Evolutionary conservation across 2,888 invertebrate genomes (phyloP), one percentile per base, ranked within the genome.

Genomic region (Amphipyra tragopoginis): DNA sequence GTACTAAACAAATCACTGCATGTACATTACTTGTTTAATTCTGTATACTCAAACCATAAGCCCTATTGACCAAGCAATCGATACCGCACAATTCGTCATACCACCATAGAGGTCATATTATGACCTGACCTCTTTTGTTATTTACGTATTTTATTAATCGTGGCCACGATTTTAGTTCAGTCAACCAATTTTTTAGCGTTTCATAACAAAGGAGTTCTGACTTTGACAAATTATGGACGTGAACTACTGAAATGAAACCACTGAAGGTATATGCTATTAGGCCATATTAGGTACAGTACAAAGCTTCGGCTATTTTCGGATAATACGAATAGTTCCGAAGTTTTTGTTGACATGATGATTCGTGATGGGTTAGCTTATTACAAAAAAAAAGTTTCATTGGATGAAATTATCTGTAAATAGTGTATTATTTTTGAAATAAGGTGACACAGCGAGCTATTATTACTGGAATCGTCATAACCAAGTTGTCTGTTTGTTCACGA

Each of bases 211-310:
- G 60, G 42, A 48, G 52, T 63, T 66, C 15, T 77, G 78, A 78
- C 78, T 76, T 74, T 78, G 78, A 78, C 65, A 78, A 78, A 78
- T 78, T 78, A 77, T 74, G 51, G 62, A 65, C 40, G 68, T 60
- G 61, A 66, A 65, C 44, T 58, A 63, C 54, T 71, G 64, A 65
- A 75, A 71, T 60, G 55, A 55, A 74, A 67, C 64, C 62, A 50
- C 15, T 62, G 53, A 44, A 38, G 29, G 63, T 60, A 61, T 40
- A 13, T 29, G 40, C 48, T 50, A 47, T 55, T 59, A 65, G 42
- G n/a, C 26, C 7, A n/a, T 36, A 42, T 34, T 57, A 53, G 36
- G 10, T 10, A 36, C 8, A 13, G 21, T 53, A 59, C 48, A 55
- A 65, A 53, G 43, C 2, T 29, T 52, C 34, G 38, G 38, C 36